These are phyloP conservation scores for Tolmerus cingulatus DNA, from an alignment of 2,888 invertebrate genomes.

Conservation along the genomic window DNA sequence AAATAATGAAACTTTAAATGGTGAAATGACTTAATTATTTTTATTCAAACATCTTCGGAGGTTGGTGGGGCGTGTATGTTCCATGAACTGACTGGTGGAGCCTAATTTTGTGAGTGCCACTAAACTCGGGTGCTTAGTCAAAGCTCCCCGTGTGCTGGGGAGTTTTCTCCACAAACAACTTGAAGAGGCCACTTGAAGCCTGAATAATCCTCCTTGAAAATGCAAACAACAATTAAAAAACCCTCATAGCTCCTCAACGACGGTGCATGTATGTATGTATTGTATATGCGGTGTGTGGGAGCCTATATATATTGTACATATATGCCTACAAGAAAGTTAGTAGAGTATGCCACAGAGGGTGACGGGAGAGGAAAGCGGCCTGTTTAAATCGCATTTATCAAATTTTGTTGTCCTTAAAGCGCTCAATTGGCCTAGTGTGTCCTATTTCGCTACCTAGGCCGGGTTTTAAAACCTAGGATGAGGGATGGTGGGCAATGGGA, in stretches of 20 bases:
- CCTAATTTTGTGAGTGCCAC: slow-evolving; percentile 6
- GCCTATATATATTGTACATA: background rate
- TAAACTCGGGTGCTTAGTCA: slow-evolving; percentile 19
- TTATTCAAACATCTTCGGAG: background rate
- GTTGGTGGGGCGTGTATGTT: background rate
- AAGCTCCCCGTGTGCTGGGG: background rate
- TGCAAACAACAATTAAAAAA: slow-evolving; percentile 37
- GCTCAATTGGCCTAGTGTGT: slow-evolving; percentile 12
- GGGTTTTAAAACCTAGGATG: background rate
- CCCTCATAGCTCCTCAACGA: background rate
- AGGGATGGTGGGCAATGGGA: too few species aligned
- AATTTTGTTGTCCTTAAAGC: slow-evolving; percentile 27
- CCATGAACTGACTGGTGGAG: background rate
- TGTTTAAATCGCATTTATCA: slow-evolving; percentile 22
- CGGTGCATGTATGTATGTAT: background rate
- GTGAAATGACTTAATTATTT: background rate
- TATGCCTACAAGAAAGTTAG: background rate
- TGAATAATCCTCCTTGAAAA: slow-evolving; percentile 23
- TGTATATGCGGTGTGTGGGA: background rate
- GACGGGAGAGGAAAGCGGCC: background rate
- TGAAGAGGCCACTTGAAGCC: slow-evolving; percentile 10
- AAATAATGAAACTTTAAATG: background rate
- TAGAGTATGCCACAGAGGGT: background rate
- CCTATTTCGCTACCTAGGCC: slow-evolving; percentile 1
- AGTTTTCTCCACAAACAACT: slow-evolving; percentile 19